Evolutionary conservation across 2,888 invertebrate genomes (phyloP), one percentile per base, ranked within the genome.

Genomic region (Tryphoninae sp.): DNA sequence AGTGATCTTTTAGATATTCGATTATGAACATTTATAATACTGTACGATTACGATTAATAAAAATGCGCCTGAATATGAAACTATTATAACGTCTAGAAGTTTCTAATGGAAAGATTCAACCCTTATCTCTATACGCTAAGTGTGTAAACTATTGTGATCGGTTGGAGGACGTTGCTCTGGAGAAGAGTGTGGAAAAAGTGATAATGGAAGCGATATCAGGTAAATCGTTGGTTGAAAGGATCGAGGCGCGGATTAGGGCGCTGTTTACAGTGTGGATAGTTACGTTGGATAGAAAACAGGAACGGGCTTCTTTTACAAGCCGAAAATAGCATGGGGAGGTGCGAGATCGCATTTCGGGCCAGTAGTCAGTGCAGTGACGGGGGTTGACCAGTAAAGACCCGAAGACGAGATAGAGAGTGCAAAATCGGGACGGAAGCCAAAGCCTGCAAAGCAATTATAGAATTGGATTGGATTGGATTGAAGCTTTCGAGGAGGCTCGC

Each of bases 311-410:
- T 87, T 86, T 89, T 87, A 88, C 84, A 76, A 76, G 87, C 89
- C 87, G 88, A 90, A 90, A 92, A 92, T 91, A 92, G 91, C 89
- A 86, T 88, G 86, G 88, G 85, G 88, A 81, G 86, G 86, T 87
- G 84, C 89, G 90, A 91, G 92, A 92, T 92, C 91, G 90, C 92
- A 90, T 92, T 92, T 92, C 91, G 90, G 83, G 84, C 80, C 83
- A 84, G 84, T 78, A 82, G 81, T 86, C 86, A 87, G 86, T 85
- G 84, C 84, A 83, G 84, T 79, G 87, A 86, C 85, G 87, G 87
- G 89, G 88, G 88, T 86, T 86, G 85, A 84, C 81, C 86, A 82
- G 84, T 78, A 81, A 84, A 83, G 84, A 84, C 81, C 82, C 83
- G 79, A 84, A 82, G 85, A 84, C 49, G 53, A 62, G 69, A 64